Base-by-base conservation (phyloP, 2,888 invertebrate species). In the Ichneumoninae sp. region DNA sequence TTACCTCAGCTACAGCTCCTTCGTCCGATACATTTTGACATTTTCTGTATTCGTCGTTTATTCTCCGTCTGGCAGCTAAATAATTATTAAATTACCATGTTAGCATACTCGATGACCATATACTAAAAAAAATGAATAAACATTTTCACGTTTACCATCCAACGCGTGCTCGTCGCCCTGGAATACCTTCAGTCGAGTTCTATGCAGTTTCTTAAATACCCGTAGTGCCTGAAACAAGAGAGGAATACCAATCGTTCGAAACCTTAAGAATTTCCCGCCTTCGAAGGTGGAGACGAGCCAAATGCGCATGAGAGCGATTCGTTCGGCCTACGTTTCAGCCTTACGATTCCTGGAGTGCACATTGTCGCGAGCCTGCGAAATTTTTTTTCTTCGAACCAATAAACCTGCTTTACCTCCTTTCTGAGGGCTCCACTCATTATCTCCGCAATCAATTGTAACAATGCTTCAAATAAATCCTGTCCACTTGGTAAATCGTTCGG, bases 11-110 rank as follows among this genome's bases (percentile, higher is more conserved):
- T 80, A 97, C 96, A 86, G 96, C 94, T 16, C 94, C 94, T 83
- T 93, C 92, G 90, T 97, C 95, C 4, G 94, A 94, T 26, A 97
- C 94, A 90, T 94, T 90, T 91, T 95, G 96, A 91, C 97, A 95
- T 92, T 96, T 96, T 86, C 93, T 95, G 93, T 96, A 98, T 90
- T 96, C 96, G 71, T 96, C 95, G 93, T 97, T 97, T 83, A 98
- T 97, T 94, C 96, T 96, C n/a, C 94, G 88, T 89, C 97, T 95
- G 1, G 95, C 95, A 86, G 95, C 96, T 95, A 33, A 30, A 62
- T 6, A 62, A 33, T 33, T 62, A 13, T 30, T 26, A 4, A 30
- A 47, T 57, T 69, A 54, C 22, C 66, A 10, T 40, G 10, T 40
- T 10, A 22, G 30, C 5, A 50, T 60, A 22, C 69, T 26, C 3